Evolutionary conservation across 64 coral and sea anemone genomes (phyloP), one percentile per base, ranked within the genome.

Genomic region (Porites lutea): DNA sequence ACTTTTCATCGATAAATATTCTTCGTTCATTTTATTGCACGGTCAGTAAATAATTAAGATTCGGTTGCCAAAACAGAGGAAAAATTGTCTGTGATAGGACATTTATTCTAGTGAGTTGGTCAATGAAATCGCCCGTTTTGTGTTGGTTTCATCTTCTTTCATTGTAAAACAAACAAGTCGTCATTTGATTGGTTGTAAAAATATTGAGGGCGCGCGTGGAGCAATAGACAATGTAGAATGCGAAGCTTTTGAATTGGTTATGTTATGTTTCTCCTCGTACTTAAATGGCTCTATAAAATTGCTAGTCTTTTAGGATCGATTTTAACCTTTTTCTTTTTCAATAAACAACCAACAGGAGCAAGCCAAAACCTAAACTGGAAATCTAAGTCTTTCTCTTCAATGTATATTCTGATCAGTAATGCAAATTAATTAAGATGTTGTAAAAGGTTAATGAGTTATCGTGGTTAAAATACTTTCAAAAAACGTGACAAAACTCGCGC

Each of bases 1-100:
- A 19, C n/a, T 21, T 46, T 52, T 67, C 18, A 1, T 20, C 6
- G 10, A 48, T 18, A 13, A 37, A 10, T 43, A 48, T 65, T 82
- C 49, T 48, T 3, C 59, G 45, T 48, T 19, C 15, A 74, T 51
- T 61, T 80, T 44, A 53, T 79, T 84, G 21, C 1, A 22, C 67
- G 11, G 47, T 57, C 54, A 68, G 69, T 84, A 5, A 84, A 84
- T 84, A 84, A 84, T 84, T 84, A 19, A 84, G 81, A 55, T 84
- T 68, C 3, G 43, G 81, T 84, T 69, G 60, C 81, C 23, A 84
- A 49, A 68, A 84, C 81, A 84, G 81, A 84, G 22, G 50, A 46
- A 68, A 67, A 69, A 6, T 51, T 67, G 16, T 68, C 19, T 49
- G 14, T 84, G 81, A 84, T 68, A 84, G 81, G 80, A 19, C 16